phyloP scores from a whole-genome alignment of 2,888 invertebrate species.

The Adineta ricciae region DNA sequence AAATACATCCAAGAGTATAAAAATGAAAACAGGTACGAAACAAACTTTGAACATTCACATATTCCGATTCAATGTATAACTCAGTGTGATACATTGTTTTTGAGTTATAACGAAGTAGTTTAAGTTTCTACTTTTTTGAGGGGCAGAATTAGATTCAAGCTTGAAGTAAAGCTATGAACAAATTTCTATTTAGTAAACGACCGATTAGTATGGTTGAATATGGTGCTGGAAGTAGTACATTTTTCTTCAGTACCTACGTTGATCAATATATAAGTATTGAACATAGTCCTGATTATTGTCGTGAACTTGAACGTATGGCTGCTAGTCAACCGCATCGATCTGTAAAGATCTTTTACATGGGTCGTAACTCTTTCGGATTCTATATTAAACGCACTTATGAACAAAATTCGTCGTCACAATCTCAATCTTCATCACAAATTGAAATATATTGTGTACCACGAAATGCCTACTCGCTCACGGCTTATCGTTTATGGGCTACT shows the following conservation, averaged over 20 bases:
- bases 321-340: not conserved
- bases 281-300: slow-evolving; percentile 3
- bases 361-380: not conserved
- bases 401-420: not conserved
- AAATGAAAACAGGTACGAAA: not conserved
- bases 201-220: not conserved
- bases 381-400: not conserved
- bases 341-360: not conserved
- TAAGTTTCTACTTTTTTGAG: too few relatives aligned
- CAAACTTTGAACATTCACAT: too few relatives aligned
- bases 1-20: not conserved
- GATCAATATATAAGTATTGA: not conserved
- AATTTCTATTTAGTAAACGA: not conserved
- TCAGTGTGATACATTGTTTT: too few relatives aligned
- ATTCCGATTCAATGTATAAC: too few relatives aligned
- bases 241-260: not conserved
- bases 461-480: not conserved
- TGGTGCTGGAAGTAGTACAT: slow-evolving; percentile 7
- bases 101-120: too few relatives aligned
- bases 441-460: not conserved
- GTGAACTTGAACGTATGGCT: not conserved
- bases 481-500: not conserved
- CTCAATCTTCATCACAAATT: not conserved
- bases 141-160: too few relatives aligned
- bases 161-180: too few relatives aligned